phyloP scores from a whole-genome alignment of 2,797 vertebrate genomes.

The Sebastes vulpes region DNA sequence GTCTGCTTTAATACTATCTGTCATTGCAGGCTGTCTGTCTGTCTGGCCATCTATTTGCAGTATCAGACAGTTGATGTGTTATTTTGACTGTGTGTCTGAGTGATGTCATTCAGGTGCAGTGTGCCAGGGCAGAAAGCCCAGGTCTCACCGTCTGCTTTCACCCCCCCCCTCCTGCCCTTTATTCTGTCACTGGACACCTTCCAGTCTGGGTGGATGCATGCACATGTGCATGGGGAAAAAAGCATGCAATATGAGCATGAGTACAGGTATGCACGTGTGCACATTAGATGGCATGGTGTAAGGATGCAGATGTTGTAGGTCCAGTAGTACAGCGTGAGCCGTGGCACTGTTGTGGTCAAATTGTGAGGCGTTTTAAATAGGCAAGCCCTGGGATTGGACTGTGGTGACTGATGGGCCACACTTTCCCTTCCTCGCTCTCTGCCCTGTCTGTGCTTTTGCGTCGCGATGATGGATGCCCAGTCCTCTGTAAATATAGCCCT shows the following conservation, averaged over 20 bases:
- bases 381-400: conserved; percentile 64
- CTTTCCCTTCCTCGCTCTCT: conserved; percentile 81
- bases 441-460: conserved; percentile 71
- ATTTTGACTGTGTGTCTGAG: conserved; percentile 63
- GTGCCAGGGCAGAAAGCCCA: conserved; percentile 75
- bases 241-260: neutral
- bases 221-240: conserved; percentile 18
- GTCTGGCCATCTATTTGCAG: conserved; percentile 79
- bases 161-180: neutral
- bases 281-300: conserved; percentile 1
- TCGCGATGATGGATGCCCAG: conserved; percentile 81
- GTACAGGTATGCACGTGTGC: conserved; percentile 8
- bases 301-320: conserved; percentile 47
- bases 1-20: conserved; percentile 65
- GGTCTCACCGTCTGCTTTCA: conserved; percentile 53
- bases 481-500: conserved; percentile 85
- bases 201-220: conserved; percentile 19
- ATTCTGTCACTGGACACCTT: conserved; percentile 41
- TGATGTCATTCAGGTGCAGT: conserved; percentile 81
- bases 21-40: conserved; percentile 63
- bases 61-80: conserved; percentile 74
- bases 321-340: conserved; percentile 50
- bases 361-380: conserved; percentile 77
- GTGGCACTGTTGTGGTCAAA: conserved; percentile 68
- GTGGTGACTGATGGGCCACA: conserved; percentile 81